Evolutionary conservation across 2,113 vertebrate species (phyloP).

Genomic region (Pseudopodoces humilis): DNA sequence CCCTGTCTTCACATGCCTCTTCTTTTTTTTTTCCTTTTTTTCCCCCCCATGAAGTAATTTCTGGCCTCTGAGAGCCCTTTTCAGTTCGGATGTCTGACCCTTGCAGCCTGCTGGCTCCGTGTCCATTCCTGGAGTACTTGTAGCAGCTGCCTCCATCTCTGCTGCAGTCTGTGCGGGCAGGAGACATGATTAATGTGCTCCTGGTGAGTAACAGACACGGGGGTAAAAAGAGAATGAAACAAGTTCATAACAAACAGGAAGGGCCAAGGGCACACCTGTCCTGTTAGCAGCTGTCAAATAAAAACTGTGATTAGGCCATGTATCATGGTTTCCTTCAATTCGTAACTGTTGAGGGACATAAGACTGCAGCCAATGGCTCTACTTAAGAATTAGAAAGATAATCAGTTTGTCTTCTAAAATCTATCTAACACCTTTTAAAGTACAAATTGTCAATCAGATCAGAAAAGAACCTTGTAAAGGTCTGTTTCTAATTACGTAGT

Average conservation of each 20-base stretch:
- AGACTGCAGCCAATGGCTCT: not conserved
- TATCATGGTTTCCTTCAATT: conserved; percentile 6
- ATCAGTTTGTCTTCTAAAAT: conserved; percentile 11
- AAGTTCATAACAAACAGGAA: conserved; percentile 20
- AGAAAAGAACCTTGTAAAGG: not conserved
- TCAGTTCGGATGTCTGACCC: not conserved
- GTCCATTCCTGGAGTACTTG: not conserved
- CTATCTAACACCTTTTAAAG: not conserved
- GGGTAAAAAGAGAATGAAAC: not conserved
- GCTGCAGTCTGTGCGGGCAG: not conserved
- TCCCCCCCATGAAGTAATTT: not conserved
- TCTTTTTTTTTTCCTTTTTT: fast-evolving
- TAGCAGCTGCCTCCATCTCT: not conserved
- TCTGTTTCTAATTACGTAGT: not conserved
- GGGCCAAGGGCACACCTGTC: conserved; percentile 43
- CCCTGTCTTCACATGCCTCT: not conserved
- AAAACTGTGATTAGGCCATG: conserved; percentile 1
- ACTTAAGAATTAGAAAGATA: not conserved
- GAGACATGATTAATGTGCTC: conserved; percentile 20
- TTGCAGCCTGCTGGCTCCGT: not conserved
- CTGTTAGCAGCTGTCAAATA: conserved; percentile 31
- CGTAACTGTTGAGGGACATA: not conserved
- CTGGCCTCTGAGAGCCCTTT: not conserved
- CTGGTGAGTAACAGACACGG: not conserved
- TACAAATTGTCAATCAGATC: not conserved